A percentile compares a stretch with the other conserved stretches of the same genome.
Conservation (phyloP, 2,888 invertebrate genomes). For the Acleris literana region DNA sequence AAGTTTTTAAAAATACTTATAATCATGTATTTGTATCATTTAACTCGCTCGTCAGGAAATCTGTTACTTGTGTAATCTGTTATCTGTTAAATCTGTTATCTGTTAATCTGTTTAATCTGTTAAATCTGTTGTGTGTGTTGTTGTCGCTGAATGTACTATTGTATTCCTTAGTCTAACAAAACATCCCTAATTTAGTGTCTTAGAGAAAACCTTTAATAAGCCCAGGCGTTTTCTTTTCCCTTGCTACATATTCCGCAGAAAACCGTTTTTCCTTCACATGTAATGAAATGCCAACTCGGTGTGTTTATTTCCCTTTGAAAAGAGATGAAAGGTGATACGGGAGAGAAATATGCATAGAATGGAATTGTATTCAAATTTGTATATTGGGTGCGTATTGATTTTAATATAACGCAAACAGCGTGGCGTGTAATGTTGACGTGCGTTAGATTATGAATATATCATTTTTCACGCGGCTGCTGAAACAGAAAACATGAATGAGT, state of each 20-base stretch:
- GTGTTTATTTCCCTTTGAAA: slow-evolving; percentile 53
- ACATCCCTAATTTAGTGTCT: neutral
- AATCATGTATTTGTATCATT: too few relatives aligned
- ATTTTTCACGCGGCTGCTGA: neutral
- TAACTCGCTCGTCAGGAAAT: too few relatives aligned
- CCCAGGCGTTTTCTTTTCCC: neutral
- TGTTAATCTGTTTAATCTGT: too few relatives aligned
- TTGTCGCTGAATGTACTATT: too few relatives aligned
- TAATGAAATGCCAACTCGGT: slow-evolving; percentile 53
- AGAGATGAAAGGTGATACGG: slow-evolving; percentile 52
- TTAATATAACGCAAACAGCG: slow-evolving; percentile 14
- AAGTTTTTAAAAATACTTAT: too few relatives aligned
- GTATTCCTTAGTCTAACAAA: neutral
- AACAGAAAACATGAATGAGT: too few relatives aligned
- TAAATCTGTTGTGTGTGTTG: too few relatives aligned
- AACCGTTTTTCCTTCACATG: slow-evolving; percentile 11
- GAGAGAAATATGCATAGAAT: slow-evolving; percentile 27
- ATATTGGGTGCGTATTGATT: slow-evolving; percentile 17
- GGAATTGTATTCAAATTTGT: slow-evolving; percentile 29
- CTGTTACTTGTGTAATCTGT: too few relatives aligned
- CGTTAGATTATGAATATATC: neutral
- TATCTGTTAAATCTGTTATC: too few relatives aligned
- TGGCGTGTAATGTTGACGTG: slow-evolving; percentile 9
- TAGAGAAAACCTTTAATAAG: slow-evolving; percentile 1
- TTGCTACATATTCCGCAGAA: slow-evolving; percentile 6